A percentile compares a stretch with the other conserved stretches of the same genome.
phyloP scores from a whole-genome alignment of 2,888 invertebrate species.

The Danaus chrysippus region DNA sequence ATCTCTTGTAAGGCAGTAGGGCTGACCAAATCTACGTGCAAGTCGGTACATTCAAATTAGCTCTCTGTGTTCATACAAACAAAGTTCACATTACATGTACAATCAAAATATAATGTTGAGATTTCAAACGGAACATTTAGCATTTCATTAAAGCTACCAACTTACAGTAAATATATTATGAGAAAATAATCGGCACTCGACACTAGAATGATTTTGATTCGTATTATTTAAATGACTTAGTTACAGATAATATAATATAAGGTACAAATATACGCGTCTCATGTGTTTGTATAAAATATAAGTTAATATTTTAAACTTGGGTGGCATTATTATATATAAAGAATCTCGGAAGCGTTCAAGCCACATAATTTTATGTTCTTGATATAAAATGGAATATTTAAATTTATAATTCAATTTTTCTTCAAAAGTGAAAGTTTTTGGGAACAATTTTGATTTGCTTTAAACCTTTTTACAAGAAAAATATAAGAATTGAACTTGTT shows the following conservation, averaged over 20 bases:
- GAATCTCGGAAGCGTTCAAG: too few species aligned
- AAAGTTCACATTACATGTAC: slow-evolving; percentile 8
- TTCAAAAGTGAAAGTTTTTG: too few species aligned
- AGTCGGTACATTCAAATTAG: slow-evolving; percentile 2
- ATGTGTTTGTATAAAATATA: too few species aligned
- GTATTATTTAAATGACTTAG: slow-evolving; percentile 27
- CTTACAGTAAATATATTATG: slow-evolving; percentile 5
- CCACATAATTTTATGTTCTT: too few species aligned
- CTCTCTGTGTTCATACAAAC: slow-evolving; percentile 7
- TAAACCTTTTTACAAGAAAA: too few species aligned
- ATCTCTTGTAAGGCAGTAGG: slow-evolving; percentile 55
- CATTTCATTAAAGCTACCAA: background rate
- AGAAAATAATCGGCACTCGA: slow-evolving; percentile 17
- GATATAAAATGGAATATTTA: too few species aligned
- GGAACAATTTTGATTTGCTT: too few species aligned
- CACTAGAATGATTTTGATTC: slow-evolving; percentile 20
- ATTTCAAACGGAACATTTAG: background rate
- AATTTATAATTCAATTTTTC: too few species aligned
- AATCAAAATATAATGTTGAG: background rate
- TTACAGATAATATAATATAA: slow-evolving; percentile 8
- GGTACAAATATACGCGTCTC: too few species aligned
- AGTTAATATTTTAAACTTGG: too few species aligned
- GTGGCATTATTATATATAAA: too few species aligned
- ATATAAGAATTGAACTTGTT: too few species aligned
- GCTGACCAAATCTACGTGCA: slow-evolving; percentile 24